These are phyloP conservation scores for Porites cylindrica DNA, from an alignment of 92 coral and sea anemone genomes.

Conservation along the genomic window DNA sequence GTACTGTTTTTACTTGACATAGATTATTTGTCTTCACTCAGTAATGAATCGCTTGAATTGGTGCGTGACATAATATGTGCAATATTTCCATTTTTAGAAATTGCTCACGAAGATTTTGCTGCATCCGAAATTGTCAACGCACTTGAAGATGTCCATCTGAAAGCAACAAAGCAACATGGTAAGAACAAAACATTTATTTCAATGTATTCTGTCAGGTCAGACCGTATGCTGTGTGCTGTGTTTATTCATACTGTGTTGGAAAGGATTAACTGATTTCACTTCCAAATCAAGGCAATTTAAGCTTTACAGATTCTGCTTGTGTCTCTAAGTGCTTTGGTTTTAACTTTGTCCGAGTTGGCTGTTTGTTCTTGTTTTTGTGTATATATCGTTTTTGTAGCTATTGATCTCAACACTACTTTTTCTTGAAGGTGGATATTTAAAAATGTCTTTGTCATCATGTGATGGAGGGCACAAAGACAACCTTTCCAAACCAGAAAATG, in stretches of 20 bases:
- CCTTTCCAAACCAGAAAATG: constrained; percentile 90
- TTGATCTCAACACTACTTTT: too few relatives aligned
- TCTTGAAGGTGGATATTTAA: constrained; percentile 66
- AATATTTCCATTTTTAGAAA: constrained; percentile 53
- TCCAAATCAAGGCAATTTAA: too few relatives aligned
- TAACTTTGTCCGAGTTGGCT: too few relatives aligned
- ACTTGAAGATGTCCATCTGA: constrained; percentile 90
- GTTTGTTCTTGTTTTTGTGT: too few relatives aligned
- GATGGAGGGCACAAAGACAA: constrained; percentile 96
- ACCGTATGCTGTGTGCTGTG: too few relatives aligned
- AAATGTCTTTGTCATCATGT: constrained; percentile 87
- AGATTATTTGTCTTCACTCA: too few relatives aligned
- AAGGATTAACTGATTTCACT: too few relatives aligned
- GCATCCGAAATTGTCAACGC: constrained; percentile 77
- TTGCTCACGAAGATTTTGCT: constrained; percentile 80
- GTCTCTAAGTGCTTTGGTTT: too few relatives aligned
- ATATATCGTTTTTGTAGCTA: too few relatives aligned
- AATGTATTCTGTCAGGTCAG: not conserved
- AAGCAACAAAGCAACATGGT: constrained; percentile 93
- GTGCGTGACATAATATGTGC: not conserved
- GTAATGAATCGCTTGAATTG: not conserved
- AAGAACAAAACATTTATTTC: not conserved
- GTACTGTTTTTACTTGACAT: too few relatives aligned
- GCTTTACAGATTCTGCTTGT: too few relatives aligned
- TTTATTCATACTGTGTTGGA: too few relatives aligned